Percentiles rank a stretch among this genome's conserved stretches.
Conservation (phyloP, 1,140 invertebrate species). For the Drosophila insularis region DNA sequence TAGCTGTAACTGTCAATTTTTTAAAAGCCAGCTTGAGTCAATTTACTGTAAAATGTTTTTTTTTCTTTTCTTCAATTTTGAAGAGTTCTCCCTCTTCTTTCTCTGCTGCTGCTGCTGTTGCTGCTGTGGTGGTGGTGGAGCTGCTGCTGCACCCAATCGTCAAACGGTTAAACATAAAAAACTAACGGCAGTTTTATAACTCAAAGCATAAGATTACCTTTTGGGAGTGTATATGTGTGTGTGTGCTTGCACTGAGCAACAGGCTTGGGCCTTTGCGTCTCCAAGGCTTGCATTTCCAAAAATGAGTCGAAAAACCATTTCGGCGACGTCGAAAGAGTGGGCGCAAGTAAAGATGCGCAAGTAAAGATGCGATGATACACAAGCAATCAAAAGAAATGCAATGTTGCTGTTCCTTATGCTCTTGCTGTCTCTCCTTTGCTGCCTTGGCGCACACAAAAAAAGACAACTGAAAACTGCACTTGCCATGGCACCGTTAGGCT, state of each 20-base stretch:
- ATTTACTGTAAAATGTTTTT: slow-evolving; percentile 55
- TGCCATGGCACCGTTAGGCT: slow-evolving; percentile 68
- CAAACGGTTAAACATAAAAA: slow-evolving; percentile 78
- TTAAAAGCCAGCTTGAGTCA: slow-evolving; percentile 34
- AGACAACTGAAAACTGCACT: slow-evolving; percentile 48
- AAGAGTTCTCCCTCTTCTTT: slow-evolving; percentile 15
- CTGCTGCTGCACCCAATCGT: slow-evolving; percentile 66
- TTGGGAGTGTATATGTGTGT: slow-evolving; percentile 40
- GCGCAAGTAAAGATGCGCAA: slow-evolving; percentile 63
- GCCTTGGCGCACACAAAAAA: background rate
- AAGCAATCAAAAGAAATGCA: slow-evolving; percentile 81
- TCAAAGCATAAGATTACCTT: slow-evolving; percentile 72
- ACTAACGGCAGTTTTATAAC: slow-evolving; percentile 78
- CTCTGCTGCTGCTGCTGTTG: slow-evolving; percentile 16
- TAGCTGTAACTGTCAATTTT: slow-evolving; percentile 41
- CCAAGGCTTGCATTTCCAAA: slow-evolving; percentile 22
- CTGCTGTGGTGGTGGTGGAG: slow-evolving; percentile 33
- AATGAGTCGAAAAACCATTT: slow-evolving; percentile 50
- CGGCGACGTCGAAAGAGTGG: slow-evolving; percentile 46
- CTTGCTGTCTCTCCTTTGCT: slow-evolving; percentile 14
- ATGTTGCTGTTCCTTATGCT: slow-evolving; percentile 35
- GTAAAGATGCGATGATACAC: slow-evolving; percentile 63
- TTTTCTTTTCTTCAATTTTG: slow-evolving; percentile 12
- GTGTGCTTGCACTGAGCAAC: slow-evolving; percentile 26
- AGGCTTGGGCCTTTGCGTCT: slow-evolving; percentile 25